These are phyloP conservation scores for Budorcas taxicolor DNA, from an alignment of 2,113 vertebrate genomes.

Conservation along the genomic window DNA sequence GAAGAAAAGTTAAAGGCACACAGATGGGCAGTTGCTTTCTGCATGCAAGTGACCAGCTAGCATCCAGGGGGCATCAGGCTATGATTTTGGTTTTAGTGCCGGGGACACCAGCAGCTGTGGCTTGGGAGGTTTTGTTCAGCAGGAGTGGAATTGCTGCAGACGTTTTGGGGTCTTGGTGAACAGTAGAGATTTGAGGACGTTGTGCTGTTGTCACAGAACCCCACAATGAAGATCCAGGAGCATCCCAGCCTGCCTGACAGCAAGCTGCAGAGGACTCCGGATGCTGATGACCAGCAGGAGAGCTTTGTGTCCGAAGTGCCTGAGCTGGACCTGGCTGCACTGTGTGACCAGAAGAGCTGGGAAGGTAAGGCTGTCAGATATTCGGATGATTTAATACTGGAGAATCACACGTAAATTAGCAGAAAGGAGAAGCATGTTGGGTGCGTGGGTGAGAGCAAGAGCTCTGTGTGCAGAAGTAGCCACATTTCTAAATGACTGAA, in stretches of 20 bases:
- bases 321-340: constrained; percentile 87
- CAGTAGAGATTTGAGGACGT: constrained; percentile 33
- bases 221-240: constrained; percentile 97
- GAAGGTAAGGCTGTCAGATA: constrained; percentile 83
- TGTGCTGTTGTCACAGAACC: constrained; percentile 82
- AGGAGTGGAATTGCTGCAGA: constrained; percentile 74
- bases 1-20: constrained; percentile 72
- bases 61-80: constrained; percentile 51
- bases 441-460: neutral
- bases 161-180: neutral
- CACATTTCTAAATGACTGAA: neutral
- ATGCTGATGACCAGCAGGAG: constrained; percentile 82
- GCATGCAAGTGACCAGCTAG: constrained; percentile 74
- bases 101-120: constrained; percentile 44
- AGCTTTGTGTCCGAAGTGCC: constrained; percentile 84
- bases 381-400: neutral
- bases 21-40: constrained; percentile 80
- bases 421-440: neutral
- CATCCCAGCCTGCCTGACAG: constrained; percentile 83
- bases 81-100: constrained; percentile 45
- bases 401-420: neutral
- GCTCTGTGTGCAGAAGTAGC: neutral
- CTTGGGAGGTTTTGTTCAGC: constrained; percentile 55
- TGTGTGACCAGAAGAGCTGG: constrained; percentile 90
- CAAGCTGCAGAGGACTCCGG: constrained; percentile 79